Evolutionary conservation across 2,888 invertebrate species (phyloP).

Genomic region (Neria commutata): DNA sequence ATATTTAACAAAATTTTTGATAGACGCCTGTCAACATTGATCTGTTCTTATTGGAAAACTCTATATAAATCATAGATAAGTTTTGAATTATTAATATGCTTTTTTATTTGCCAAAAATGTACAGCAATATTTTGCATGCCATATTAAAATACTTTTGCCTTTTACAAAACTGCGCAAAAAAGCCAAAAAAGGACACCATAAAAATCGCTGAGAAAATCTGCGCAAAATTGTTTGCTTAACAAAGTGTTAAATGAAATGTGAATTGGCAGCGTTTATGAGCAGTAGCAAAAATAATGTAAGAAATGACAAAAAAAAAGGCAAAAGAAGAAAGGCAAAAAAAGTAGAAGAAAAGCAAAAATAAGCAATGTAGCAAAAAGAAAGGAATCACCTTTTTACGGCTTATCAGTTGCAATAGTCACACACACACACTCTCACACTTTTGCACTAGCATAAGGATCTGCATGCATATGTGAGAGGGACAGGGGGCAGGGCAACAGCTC

Average conservation of each 20-base stretch:
- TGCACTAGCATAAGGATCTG: background rate
- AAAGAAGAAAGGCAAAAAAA: too few species aligned
- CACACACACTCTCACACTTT: background rate
- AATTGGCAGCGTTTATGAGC: constrained; percentile 7
- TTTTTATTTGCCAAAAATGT: background rate
- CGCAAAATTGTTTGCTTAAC: constrained; percentile 24
- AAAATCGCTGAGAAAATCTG: constrained; percentile 22
- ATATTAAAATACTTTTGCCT: too few species aligned
- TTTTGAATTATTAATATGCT: background rate
- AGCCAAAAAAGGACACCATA: constrained; percentile 17
- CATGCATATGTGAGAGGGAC: too few species aligned
- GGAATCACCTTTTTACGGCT: constrained; percentile 2
- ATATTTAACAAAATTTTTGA: too few species aligned
- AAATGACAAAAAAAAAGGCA: too few species aligned
- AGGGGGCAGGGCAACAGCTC: background rate
- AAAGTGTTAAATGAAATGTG: constrained; percentile 33
- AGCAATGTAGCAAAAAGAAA: background rate
- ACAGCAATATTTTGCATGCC: background rate
- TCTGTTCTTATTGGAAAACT: background rate
- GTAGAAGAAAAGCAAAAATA: background rate
- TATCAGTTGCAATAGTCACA: background rate
- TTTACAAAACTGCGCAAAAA: background rate
- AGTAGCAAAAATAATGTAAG: too few species aligned
- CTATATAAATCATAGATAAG: background rate
- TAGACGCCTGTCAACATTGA: too few species aligned